Base-by-base conservation (phyloP, 2,113 vertebrate species). In the Colossoma macropomum region DNA sequence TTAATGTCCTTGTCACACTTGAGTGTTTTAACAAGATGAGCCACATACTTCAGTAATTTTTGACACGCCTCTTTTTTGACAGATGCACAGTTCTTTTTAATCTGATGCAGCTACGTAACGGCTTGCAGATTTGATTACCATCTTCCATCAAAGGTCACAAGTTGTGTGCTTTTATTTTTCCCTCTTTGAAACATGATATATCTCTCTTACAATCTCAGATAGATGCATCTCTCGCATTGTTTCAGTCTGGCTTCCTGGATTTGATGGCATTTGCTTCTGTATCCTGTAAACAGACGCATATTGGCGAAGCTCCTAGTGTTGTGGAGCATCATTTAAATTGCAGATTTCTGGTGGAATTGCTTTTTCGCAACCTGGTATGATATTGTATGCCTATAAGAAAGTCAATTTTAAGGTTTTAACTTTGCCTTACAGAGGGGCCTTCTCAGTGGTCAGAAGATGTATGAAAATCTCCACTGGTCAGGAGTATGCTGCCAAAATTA, bases 401-500 rank as follows among this genome's bases (percentile, higher is more conserved):
- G 52, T 56, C 17, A n/a, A 21, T n/a, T 59, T 62, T 13, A 25
- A 1, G n/a, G n/a, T 73, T 92, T 85, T 79, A 84, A 92, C 15
- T 79, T 71, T 84, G 16, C 28, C 17, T 79, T 93, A 3, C 87
- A 99, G 97, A 94, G 97, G 97, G 12, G 97, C 97, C 0, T 99
- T 99, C 92, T 99, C 97, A 17, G 96, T 99, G 91, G 97, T 99
- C 88, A 96, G 95, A 87, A 95, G 97, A 87, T 98, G 97, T 75
- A 96, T 98, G 96, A 99, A 98, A 93, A 98, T 97, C 80, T 96
- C 97, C 87, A 95, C 95, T 0, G 97, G 97, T 86, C 97, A 99
- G 89, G 97, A 99, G 82, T 99, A 96, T 0, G 97, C 97, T 79
- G 97, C 97, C 92, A 99, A 99, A 94, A 98, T 98, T 80, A 99